Evolutionary conservation across 2,888 invertebrate genomes (phyloP).

Genomic region (Plebejus argus): DNA sequence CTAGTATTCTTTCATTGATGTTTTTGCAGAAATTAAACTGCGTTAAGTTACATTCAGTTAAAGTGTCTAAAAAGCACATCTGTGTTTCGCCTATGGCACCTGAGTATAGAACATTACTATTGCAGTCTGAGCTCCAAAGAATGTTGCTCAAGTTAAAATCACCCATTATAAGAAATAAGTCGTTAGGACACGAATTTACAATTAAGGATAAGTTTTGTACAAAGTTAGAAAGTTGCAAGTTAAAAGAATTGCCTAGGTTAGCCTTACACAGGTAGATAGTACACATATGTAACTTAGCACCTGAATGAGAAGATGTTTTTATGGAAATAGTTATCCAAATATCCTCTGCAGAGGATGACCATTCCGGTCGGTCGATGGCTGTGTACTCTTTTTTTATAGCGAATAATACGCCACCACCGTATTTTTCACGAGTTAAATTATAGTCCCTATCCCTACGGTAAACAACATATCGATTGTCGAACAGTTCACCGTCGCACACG

Average conservation of each 20-base stretch:
- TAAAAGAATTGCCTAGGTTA: conserved; percentile 30
- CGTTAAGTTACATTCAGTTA: conserved; percentile 21
- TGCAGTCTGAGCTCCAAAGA: neutral
- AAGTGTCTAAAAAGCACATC: conserved; percentile 20
- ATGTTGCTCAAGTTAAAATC: conserved; percentile 35
- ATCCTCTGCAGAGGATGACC: conserved; percentile 33
- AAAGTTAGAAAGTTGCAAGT: conserved; percentile 34
- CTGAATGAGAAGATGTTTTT: neutral
- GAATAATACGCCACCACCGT: conserved; percentile 36
- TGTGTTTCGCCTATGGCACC: neutral
- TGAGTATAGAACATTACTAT: neutral
- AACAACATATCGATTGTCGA: conserved; percentile 37
- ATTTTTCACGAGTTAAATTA: conserved; percentile 26
- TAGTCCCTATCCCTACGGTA: conserved; percentile 38
- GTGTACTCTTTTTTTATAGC: neutral
- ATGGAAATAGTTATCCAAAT: conserved; percentile 29
- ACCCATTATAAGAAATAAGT: conserved; percentile 34
- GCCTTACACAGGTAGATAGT: conserved; percentile 33
- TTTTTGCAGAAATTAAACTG: conserved; percentile 28
- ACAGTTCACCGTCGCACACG: conserved; percentile 34
- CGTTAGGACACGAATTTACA: conserved; percentile 26
- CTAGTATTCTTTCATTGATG: neutral
- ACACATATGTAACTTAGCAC: conserved; percentile 21
- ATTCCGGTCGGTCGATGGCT: conserved; percentile 26
- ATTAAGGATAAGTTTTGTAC: conserved; percentile 25